These are phyloP conservation scores for Onthophagus taurus DNA, from an alignment of 1,140 invertebrate species.

Conservation along the genomic window DNA sequence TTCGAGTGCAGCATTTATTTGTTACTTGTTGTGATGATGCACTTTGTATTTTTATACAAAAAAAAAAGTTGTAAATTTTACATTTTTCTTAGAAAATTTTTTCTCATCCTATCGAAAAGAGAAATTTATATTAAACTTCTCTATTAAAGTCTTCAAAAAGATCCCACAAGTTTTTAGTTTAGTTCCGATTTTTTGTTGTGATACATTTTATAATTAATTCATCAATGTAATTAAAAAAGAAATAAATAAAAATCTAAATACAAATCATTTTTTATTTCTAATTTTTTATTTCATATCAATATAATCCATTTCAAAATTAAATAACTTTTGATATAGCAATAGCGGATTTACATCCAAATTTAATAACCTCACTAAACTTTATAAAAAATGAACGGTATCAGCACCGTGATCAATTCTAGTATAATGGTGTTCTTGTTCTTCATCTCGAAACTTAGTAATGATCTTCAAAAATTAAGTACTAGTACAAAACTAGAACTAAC, in stretches of 20 bases:
- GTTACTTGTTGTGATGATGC: slow-evolving; percentile 13
- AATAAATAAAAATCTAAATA: too few relatives aligned
- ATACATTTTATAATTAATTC: too few relatives aligned
- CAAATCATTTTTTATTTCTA: too few relatives aligned
- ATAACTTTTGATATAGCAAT: slow-evolving; percentile 91
- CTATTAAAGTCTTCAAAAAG: too few relatives aligned
- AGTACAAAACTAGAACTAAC: too few relatives aligned
- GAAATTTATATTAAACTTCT: slow-evolving; percentile 28
- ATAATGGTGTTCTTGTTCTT: slow-evolving; percentile 98
- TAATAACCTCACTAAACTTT: slow-evolving; percentile 75
- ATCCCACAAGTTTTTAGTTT: too few relatives aligned
- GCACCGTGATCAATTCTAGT: slow-evolving; percentile 89
- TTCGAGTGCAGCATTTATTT: slow-evolving; percentile 15
- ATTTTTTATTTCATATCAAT: too few relatives aligned
- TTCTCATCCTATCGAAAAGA: too few relatives aligned
- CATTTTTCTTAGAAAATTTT: slow-evolving; percentile 11
- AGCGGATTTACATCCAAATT: slow-evolving; percentile 86
- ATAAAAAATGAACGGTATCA: slow-evolving; percentile 84
- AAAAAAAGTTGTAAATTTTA: too few relatives aligned
- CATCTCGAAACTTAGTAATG: slow-evolving; percentile 91
- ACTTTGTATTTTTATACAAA: slow-evolving; percentile 14
- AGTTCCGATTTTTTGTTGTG: too few relatives aligned
- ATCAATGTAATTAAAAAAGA: too few relatives aligned
- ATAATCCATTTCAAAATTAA: slow-evolving; percentile 40
- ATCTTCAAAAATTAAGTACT: slow-evolving; percentile 75